A percentile compares a stretch with the other conserved stretches of the same genome.
phyloP scores from a whole-genome alignment of 23 tunicate species.

The Clavelina lepadiformis region DNA sequence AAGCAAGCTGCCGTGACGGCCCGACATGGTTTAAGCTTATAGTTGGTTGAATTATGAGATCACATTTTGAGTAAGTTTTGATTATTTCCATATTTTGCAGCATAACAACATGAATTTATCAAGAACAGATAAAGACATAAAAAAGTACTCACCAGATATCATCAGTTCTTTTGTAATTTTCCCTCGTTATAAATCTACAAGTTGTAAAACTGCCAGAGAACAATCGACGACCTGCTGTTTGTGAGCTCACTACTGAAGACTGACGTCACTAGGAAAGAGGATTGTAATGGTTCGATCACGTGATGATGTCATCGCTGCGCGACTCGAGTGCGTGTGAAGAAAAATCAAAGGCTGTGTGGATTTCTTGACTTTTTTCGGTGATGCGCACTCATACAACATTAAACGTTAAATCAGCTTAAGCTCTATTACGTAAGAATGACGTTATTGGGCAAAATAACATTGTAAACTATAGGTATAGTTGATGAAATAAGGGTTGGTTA shows the following conservation, averaged over 20 bases:
- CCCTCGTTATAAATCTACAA: not conserved
- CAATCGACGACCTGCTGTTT: conserved; percentile 20
- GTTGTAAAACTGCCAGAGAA: not conserved
- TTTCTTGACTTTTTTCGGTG: not conserved
- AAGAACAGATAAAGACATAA: not conserved
- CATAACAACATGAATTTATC: too few species aligned
- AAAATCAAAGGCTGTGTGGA: conserved; percentile 6
- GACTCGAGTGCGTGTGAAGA: conserved; percentile 24
- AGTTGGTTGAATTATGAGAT: too few species aligned
- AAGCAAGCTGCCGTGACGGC: conserved; percentile 16
- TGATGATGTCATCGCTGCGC: conserved; percentile 87
- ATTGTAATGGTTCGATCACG: conserved; percentile 70
- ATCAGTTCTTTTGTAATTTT: conserved; percentile 13
- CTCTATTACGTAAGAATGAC: conserved; percentile 25
- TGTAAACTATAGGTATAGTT: too few species aligned
- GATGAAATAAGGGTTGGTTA: too few species aligned
- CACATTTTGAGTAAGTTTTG: too few species aligned
- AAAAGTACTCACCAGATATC: conserved; percentile 49
- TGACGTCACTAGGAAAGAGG: conserved; percentile 78
- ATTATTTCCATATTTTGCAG: too few species aligned
- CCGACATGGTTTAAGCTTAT: too few species aligned
- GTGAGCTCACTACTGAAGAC: conserved; percentile 74
- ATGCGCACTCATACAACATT: not conserved
- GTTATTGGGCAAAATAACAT: too few species aligned
- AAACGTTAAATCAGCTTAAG: too few species aligned